Conservation (phyloP, 1,140 invertebrate genomes). For the Macrocentrus cingulum region DNA sequence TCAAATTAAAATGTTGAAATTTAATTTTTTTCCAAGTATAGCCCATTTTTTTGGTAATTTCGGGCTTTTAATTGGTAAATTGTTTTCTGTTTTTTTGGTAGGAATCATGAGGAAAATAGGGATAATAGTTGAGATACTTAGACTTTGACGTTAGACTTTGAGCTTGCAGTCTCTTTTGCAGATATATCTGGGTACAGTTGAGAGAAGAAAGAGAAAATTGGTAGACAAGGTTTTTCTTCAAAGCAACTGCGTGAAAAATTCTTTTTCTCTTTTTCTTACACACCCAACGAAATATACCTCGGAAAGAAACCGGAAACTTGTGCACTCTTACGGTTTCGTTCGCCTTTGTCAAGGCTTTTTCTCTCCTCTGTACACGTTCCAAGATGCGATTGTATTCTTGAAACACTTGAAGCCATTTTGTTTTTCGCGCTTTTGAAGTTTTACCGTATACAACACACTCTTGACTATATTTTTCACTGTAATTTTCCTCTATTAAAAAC, state of each 20-base stretch:
- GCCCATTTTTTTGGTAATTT: too few relatives aligned
- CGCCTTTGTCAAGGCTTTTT: constrained; percentile 27
- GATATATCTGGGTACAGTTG: too few relatives aligned
- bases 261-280: constrained; percentile 25
- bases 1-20: neutral
- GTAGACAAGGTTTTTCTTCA: constrained; percentile 26
- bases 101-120: too few relatives aligned
- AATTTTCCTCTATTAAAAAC: too few relatives aligned
- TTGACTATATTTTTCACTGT: too few relatives aligned
- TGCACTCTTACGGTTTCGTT: constrained; percentile 12
- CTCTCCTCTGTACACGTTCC: constrained; percentile 33
- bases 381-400: constrained; percentile 36
- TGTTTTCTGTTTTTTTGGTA: too few relatives aligned
- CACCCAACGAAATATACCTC: constrained; percentile 28
- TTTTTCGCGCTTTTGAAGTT: constrained; percentile 19
- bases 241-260: constrained; percentile 30
- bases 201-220: neutral
- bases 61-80: too few relatives aligned
- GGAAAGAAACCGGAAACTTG: constrained; percentile 31
- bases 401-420: neutral
- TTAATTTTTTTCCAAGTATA: too few relatives aligned
- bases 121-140: constrained; percentile 5
- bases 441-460: too few relatives aligned
- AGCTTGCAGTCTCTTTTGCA: too few relatives aligned
- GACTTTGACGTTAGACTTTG: constrained; percentile 28